Percentiles rank a stretch among this genome's conserved stretches.
phyloP scores from a whole-genome alignment of 2,113 vertebrate species.

The Cephalopholis sonnerati region DNA sequence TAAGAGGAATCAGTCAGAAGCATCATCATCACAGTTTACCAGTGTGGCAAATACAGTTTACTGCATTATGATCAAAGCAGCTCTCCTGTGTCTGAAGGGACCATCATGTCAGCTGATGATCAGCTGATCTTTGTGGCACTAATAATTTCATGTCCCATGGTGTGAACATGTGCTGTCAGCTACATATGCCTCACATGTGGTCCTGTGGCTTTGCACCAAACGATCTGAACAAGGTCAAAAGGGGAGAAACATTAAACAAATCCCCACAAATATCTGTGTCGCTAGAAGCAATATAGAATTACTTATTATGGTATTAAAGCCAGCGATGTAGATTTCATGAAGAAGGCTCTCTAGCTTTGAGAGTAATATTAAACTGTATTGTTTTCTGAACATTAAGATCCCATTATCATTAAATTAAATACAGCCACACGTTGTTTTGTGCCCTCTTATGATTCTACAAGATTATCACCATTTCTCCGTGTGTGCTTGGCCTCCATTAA shows the following conservation, averaged over 20 bases:
- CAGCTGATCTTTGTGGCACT: background rate
- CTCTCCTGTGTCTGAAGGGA: background rate
- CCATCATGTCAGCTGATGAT: background rate
- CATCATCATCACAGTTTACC: background rate
- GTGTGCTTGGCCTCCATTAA: background rate
- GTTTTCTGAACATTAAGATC: slow-evolving; percentile 8
- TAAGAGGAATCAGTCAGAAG: slow-evolving; percentile 8
- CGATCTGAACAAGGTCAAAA: background rate
- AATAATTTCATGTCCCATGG: background rate
- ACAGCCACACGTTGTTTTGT: background rate
- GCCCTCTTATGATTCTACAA: slow-evolving; percentile 10
- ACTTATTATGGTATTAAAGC: background rate
- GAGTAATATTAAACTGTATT: background rate
- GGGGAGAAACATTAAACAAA: background rate
- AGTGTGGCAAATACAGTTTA: background rate
- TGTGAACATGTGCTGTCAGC: background rate
- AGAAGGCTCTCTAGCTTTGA: background rate
- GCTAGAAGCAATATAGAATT: slow-evolving; percentile 7
- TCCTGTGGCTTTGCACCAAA: background rate
- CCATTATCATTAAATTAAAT: slow-evolving; percentile 24
- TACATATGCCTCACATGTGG: background rate
- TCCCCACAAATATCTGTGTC: background rate
- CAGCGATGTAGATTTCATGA: background rate
- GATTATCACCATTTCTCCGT: background rate
- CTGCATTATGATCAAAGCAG: background rate